phyloP scores from a whole-genome alignment of 2,113 vertebrate genomes.

The Acanthochromis polyacanthus region DNA sequence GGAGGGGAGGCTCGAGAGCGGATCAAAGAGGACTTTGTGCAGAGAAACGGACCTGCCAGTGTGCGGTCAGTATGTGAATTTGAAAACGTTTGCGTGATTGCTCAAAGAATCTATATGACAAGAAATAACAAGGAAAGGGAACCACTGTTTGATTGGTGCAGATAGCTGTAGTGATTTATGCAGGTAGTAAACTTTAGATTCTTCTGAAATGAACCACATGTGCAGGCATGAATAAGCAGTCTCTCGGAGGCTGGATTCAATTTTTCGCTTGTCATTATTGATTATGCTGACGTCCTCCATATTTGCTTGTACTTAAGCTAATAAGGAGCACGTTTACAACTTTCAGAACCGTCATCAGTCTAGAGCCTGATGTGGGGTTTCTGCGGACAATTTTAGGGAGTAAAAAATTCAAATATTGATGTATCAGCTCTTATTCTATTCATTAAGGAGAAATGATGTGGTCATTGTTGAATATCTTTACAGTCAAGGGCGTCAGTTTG shows the following conservation, averaged over 20 bases:
- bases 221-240: constrained; percentile 17
- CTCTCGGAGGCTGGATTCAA: constrained; percentile 13
- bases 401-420: too few species aligned
- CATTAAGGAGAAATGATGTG: too few species aligned
- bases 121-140: neutral
- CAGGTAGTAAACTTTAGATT: neutral
- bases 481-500: too few species aligned
- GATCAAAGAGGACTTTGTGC: constrained; percentile 74
- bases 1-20: constrained; percentile 43
- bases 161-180: constrained; percentile 28
- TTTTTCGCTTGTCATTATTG: constrained; percentile 12
- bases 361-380: too few species aligned
- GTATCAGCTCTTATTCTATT: too few species aligned
- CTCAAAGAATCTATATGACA: constrained; percentile 19
- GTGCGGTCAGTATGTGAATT: constrained; percentile 23
- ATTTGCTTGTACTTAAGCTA: neutral
- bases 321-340: constrained; percentile 27
- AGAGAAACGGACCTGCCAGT: constrained; percentile 33
- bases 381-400: too few species aligned
- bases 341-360: too few species aligned
- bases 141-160: neutral
- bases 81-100: constrained; percentile 46
- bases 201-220: constrained; percentile 21
- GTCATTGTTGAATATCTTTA: too few species aligned
- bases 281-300: neutral